A percentile compares a stretch with the other conserved stretches of the same genome.
phyloP scores from a whole-genome alignment of 2,888 invertebrate genomes.

The Andrena flavipes region DNA sequence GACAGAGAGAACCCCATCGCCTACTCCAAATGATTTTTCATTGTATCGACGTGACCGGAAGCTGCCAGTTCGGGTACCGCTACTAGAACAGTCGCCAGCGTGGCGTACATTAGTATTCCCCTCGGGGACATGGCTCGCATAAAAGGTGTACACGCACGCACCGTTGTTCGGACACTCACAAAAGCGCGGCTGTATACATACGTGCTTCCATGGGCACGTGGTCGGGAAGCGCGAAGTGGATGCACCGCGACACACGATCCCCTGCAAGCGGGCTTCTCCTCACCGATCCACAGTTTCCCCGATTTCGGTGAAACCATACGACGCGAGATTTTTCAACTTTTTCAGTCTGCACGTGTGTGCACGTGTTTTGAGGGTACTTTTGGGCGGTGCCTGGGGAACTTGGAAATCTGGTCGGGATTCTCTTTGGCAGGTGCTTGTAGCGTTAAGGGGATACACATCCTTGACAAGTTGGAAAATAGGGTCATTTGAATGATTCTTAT shows the following conservation, averaged over 20 bases:
- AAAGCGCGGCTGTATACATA: constrained; percentile 11
- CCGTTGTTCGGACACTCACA: constrained; percentile 4
- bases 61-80: constrained; percentile 53
- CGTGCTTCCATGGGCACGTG: constrained; percentile 54
- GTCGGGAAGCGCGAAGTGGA: constrained; percentile 48
- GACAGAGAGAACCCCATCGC: constrained; percentile 45
- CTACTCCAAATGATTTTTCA: constrained; percentile 52
- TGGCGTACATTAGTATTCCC: constrained; percentile 66
- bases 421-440: too few species aligned
- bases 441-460: too few species aligned
- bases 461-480: too few species aligned
- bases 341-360: constrained; percentile 9
- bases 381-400: too few species aligned
- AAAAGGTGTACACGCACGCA: constrained; percentile 43
- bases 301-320: constrained; percentile 8
- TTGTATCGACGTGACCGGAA: constrained; percentile 65
- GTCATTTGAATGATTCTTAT: too few species aligned
- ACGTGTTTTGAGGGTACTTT: not conserved
- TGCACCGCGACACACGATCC: constrained; percentile 54
- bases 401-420: too few species aligned
- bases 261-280: constrained; percentile 32
- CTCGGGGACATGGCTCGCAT: constrained; percentile 28
- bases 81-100: constrained; percentile 52
- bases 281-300: not conserved
- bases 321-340: not conserved